Evolutionary conservation across 2,113 vertebrate species (phyloP).

Genomic region (Rhabdornis inornatus): DNA sequence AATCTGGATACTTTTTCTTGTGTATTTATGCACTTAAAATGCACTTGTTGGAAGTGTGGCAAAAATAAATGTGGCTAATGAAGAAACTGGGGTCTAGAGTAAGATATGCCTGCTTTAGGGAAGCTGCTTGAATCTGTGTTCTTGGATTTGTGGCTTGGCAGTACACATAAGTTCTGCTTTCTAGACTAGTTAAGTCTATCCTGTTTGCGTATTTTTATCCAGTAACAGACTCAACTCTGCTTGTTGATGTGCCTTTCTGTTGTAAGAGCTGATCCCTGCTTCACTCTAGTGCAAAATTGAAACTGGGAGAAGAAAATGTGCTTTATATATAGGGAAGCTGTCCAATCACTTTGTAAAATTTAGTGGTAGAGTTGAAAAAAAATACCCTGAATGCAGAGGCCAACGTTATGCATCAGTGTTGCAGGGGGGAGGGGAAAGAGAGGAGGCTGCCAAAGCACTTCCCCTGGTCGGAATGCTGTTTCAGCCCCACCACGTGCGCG

Average conservation of each 20-base stretch:
- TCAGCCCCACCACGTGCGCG: slow-evolving; percentile 4
- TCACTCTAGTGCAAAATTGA: neutral
- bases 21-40: neutral
- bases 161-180: neutral
- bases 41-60: neutral
- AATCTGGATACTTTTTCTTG: neutral
- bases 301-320: neutral
- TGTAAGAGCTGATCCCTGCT: neutral
- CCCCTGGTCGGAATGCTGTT: slow-evolving; percentile 26
- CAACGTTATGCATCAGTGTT: neutral
- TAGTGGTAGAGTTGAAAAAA: neutral
- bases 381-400: neutral
- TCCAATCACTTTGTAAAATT: neutral
- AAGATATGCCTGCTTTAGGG: neutral
- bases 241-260: neutral
- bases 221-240: neutral
- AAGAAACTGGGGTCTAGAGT: neutral
- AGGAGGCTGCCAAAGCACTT: slow-evolving; percentile 32
- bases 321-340: neutral
- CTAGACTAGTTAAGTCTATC: neutral
- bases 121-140: neutral
- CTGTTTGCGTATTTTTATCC: neutral
- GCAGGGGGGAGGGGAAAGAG: neutral
- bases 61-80: neutral
- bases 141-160: neutral